Base-by-base conservation (phyloP, 2,797 vertebrate species). In the Melanogrammus aeglefinus region DNA sequence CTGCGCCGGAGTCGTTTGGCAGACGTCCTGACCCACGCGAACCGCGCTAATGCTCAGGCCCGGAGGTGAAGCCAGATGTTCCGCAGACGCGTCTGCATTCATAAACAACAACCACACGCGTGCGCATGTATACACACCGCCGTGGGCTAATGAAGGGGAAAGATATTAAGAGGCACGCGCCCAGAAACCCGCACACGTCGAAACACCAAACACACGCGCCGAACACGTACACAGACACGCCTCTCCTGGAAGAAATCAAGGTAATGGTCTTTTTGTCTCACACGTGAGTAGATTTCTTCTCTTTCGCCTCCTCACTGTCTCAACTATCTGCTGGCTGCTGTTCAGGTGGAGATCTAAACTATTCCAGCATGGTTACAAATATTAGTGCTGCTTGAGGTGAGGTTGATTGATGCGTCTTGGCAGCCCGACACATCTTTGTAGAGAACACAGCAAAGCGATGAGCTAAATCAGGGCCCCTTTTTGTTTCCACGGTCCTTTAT, bases 41-140 rank as follows among this genome's bases (percentile, higher is more conserved):
- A 75, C 82, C 82, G 82, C 85, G 87, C 90, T 90, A 91, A 88
- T 88, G 87, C 87, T 91, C 84, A 85, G 90, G 82, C 51, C 1
- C 85, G 51, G 80, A 88, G 89, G 88, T 82, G 85, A 88, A 83
- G 86, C 89, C 92, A 93, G 91, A 92, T 93, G 92, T 93, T 92
- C 88, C 86, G 86, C 87, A 88, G 82, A 89, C 79, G 76, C 76
- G 85, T 69, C 84, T 80, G 63, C 83, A 87, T 89, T 90, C 87
- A 89, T 88, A 90, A 90, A 86, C 84, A 86, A 81, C 44, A 36
- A 81, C 44, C 57, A 24, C 82, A 70, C 81, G 36, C 24, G 47
- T 21, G 33, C 82, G 72, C 79, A 33, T 36, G 47, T 27, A 39
- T 29, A 75, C 27, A 75, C 73, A 35, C 16, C 39, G 39, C 36